Conservation (phyloP, 2,888 invertebrate genomes). For the Drosophila trichaetosa region DNA sequence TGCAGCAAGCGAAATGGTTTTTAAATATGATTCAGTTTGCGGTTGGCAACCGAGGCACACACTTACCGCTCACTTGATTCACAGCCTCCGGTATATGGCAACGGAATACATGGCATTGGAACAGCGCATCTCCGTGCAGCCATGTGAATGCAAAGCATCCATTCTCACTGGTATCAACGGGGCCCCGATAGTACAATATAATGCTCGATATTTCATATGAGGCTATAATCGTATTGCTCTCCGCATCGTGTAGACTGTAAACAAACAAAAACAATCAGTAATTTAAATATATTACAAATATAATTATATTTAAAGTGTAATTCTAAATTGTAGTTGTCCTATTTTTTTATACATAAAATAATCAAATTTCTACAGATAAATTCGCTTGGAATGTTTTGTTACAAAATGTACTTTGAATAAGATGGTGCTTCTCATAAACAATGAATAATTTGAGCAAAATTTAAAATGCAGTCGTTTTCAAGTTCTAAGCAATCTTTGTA, state of each 20-base stretch:
- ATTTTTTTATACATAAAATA: not conserved
- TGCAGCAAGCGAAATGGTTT: constrained; percentile 37
- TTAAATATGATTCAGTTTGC: constrained; percentile 6
- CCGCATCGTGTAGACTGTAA: constrained; percentile 92
- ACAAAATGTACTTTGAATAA: not conserved
- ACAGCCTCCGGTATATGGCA: constrained; percentile 98
- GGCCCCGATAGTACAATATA: constrained; percentile 96
- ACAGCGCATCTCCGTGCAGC: constrained; percentile 96
- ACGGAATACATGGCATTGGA: constrained; percentile 98
- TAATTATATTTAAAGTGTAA: not conserved
- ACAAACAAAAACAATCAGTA: constrained; percentile 1
- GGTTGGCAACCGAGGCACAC: constrained; percentile 39
- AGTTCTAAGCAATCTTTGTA: not conserved
- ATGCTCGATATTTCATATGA: constrained; percentile 96
- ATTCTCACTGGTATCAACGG: constrained; percentile 91
- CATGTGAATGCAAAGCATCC: constrained; percentile 99
- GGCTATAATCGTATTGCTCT: constrained; percentile 90
- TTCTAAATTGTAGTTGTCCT: not conserved
- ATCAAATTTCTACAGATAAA: not conserved
- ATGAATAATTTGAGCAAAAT: not conserved
- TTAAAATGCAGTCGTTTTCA: not conserved
- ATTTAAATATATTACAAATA: not conserved
- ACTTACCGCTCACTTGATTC: constrained; percentile 90
- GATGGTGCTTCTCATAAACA: not conserved
- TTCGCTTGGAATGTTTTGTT: not conserved